These are phyloP conservation scores for Sebastes fasciatus DNA, from an alignment of 2,113 vertebrate genomes.

Conservation along the genomic window DNA sequence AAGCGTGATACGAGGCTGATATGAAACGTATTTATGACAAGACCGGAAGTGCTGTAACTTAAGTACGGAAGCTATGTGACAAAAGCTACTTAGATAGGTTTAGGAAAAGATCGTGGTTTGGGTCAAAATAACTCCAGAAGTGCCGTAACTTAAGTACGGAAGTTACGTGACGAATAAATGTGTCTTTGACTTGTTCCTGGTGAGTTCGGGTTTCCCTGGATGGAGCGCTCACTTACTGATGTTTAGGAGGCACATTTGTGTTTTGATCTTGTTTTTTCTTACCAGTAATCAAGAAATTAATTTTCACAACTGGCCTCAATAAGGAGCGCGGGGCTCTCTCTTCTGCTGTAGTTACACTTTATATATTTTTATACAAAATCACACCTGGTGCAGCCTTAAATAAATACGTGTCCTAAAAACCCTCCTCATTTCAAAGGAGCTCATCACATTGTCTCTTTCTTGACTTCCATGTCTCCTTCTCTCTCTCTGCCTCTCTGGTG, in stretches of 20 bases:
- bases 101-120: no score
- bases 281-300: not conserved
- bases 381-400: not conserved
- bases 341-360: not conserved
- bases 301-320: not conserved
- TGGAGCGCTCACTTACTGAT: no score
- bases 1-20: no score
- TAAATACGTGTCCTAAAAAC: constrained; percentile 8
- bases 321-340: not conserved
- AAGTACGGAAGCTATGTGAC: no score
- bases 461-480: constrained; percentile 46
- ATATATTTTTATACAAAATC: not conserved
- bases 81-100: no score
- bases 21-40: no score
- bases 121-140: no score
- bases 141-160: no score
- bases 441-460: constrained; percentile 59
- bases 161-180: no score
- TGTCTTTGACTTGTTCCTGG: no score
- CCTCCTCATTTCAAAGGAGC: constrained; percentile 23
- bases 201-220: no score
- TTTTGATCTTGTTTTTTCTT: not conserved
- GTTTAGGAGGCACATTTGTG: not conserved
- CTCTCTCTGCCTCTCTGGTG: constrained; percentile 31
- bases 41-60: no score